Evolutionary conservation across 2,113 vertebrate genomes (phyloP), one percentile per base, ranked within the genome.

Genomic region (Toxotes jaculatrix): DNA sequence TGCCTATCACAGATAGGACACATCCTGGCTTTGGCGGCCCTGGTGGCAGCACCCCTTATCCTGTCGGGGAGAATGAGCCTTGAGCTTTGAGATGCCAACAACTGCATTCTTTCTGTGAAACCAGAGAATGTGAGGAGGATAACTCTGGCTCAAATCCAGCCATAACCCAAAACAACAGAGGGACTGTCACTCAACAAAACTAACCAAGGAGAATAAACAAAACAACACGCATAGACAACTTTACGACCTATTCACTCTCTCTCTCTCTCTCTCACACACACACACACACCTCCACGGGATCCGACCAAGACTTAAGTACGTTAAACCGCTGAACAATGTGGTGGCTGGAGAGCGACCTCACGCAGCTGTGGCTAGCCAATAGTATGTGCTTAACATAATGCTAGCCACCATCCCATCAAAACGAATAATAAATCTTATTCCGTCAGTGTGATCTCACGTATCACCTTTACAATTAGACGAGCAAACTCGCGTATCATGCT

Each of bases 311-410:
- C 47, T 74, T 63, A 51, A 77, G 67, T 6, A 57, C 59, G 34
- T 68, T 70, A 80, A 84, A 77, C 76, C 85, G 40, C 55, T 82
- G 55, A 89, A 87, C 83, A 89, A 91, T 83, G 88, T 87, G 72
- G 60, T 32, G 67, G 53, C 71, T 76, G 55, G 19, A 80, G 12
- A 49, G 17, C 63, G 77, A 80, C 72, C 76, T 21, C 67, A 74
- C 77, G 66, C 23, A 86, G 60, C 59, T 68, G 40, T 67, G 16
- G 34, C 69, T 70, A 69, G 82, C 79, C 55, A 42, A 57, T 49
- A 55, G 1, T 43, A 27, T 42, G 13, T 27, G 53, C 17, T 17
- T 32, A 60, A 67, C 31, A 67, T 32, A 31, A 38, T 36, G 34
- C 38, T 42, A 43, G 21, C 60, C 55, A 72, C 43, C 14, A 79